Base-by-base conservation (phyloP, 2,113 vertebrate species). In the Aramus guarauna region DNA sequence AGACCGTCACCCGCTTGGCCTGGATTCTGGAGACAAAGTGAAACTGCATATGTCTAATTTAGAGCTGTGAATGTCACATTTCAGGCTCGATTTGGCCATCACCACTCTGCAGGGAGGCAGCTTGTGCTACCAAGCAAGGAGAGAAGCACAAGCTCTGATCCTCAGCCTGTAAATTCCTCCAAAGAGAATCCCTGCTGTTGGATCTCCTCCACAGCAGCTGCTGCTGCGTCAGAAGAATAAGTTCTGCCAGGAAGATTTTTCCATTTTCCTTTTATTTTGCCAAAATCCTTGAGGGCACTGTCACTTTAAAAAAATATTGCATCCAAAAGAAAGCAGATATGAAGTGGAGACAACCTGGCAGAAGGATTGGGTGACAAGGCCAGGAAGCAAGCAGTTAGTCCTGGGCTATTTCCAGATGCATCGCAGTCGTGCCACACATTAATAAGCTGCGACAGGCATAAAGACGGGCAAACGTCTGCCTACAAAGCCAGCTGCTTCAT, bases 21-120 rank as follows among this genome's bases (percentile, higher is more conserved):
- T 62, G 69, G 43, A 47, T 78, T 72, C 73, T 78, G 47, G 52
- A 88, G 43, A 41, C 62, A 90, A 91, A 95, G 17, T 48, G 52
- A 87, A 85, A 75, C 30, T 26, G 30, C 52, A 12, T 23, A 30
- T 68, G 75, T 56, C 77, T 94, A 85, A 90, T 79, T 95, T 85
- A 88, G 62, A 90, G 73, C 56, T 78, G 87, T 82, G 76, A 94
- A 89, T 92, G 69, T 68, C 90, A 85, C 58, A 94, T 93, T 95
- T 94, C 91, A 95, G 83, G 87, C 93, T 92, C 75, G 84, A 96
- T 94, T 97, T 95, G 86, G 69, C 87, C 96, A 85, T 74, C 84
- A 90, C 56, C 56, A 74, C 69, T 84, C 77, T 93, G 73, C 62
- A 85, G 58, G 52, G 64, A 82, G 66, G 66, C 73, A 91, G 87